Evolutionary conservation across 2,113 vertebrate genomes (phyloP).

Genomic region (Azemiops feae): DNA sequence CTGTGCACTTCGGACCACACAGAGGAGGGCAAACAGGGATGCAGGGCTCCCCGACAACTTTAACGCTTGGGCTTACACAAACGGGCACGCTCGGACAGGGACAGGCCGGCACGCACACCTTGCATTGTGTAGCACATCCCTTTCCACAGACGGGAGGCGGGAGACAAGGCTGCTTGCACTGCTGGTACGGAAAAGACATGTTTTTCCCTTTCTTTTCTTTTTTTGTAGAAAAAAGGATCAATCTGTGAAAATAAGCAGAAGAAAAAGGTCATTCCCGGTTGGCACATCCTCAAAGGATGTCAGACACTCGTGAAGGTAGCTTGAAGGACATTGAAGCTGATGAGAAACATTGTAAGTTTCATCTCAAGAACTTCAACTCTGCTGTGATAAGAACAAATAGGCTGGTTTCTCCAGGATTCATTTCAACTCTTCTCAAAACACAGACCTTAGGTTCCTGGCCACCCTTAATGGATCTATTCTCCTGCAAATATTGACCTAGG

Average conservation of each 20-base stretch:
- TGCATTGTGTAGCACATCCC: background rate
- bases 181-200: background rate
- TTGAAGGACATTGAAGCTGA: background rate
- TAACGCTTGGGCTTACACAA: background rate
- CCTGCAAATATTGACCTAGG: background rate
- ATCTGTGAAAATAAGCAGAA: background rate
- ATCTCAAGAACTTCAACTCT: background rate
- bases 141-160: background rate
- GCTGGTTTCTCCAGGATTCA: background rate
- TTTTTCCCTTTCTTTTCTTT: background rate
- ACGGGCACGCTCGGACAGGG: background rate
- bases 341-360: background rate
- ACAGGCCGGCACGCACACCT: background rate
- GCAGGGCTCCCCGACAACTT: background rate
- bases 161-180: background rate
- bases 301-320: background rate
- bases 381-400: background rate
- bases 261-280: background rate
- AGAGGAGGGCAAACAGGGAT: background rate
- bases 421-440: background rate
- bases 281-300: background rate
- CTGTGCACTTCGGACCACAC: background rate
- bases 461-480: background rate
- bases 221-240: background rate
- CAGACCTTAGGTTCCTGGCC: background rate